A percentile compares a stretch with the other conserved stretches of the same genome.
Evolutionary conservation across 2,113 vertebrate genomes (phyloP).

Genomic region (Gnathonemus longibarbis): DNA sequence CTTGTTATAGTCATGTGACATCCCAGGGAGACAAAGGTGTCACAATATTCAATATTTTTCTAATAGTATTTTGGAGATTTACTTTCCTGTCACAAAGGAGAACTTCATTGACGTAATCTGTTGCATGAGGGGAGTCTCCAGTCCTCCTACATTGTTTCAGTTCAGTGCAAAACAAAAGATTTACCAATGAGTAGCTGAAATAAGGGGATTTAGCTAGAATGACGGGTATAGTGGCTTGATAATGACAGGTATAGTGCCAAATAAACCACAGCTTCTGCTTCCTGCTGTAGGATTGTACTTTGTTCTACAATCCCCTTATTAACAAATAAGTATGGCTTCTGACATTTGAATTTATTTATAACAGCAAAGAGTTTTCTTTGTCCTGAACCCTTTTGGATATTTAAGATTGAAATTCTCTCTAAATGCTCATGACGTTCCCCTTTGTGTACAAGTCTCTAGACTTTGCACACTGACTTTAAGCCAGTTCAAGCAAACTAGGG

Average conservation of each 20-base stretch:
- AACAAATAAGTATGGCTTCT: neutral
- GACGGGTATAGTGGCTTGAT: neutral
- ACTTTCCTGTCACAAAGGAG: neutral
- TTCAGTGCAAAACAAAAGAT: constrained; percentile 8
- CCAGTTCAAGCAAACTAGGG: neutral
- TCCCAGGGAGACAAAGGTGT: neutral
- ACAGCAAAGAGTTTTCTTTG: neutral
- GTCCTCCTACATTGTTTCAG: neutral
- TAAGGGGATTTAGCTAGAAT: neutral
- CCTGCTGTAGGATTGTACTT: constrained; percentile 26
- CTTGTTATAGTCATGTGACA: neutral
- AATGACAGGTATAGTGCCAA: constrained; percentile 10
- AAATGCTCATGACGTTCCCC: neutral
- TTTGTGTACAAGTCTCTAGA: neutral
- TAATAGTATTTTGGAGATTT: neutral
- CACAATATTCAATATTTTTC: neutral
- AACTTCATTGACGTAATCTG: constrained; percentile 6
- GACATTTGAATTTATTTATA: neutral
- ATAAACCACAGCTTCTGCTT: constrained; percentile 21
- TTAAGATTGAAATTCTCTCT: neutral
- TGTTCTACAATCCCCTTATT: neutral
- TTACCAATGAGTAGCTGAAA: neutral
- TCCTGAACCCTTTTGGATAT: neutral
- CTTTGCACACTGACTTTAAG: neutral
- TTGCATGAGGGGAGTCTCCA: neutral